phyloP scores from a whole-genome alignment of 1,140 invertebrate species.

The Venustaconcha ellipsiformis region DNA sequence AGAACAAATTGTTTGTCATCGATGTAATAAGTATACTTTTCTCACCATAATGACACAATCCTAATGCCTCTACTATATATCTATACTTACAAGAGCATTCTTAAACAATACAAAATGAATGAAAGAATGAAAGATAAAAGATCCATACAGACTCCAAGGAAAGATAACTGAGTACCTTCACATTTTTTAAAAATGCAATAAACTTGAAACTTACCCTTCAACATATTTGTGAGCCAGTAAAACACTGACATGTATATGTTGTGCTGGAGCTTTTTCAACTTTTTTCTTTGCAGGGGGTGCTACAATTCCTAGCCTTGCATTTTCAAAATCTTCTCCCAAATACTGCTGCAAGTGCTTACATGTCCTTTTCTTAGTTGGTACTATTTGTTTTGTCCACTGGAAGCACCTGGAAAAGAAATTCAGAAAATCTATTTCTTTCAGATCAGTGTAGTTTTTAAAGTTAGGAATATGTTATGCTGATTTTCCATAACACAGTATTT shows the following conservation, averaged over 20 bases:
- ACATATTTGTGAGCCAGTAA: conserved; percentile 61
- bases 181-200: neutral
- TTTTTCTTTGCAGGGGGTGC: conserved; percentile 30
- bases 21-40: neutral
- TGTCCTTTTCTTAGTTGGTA: conserved; percentile 51
- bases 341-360: conserved; percentile 61
- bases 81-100: neutral
- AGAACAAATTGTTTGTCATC: too few relatives aligned
- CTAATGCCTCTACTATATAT: neutral
- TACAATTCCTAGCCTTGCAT: conserved; percentile 31
- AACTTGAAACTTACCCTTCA: conserved; percentile 48
- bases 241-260: conserved; percentile 52
- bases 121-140: neutral
- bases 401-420: neutral
- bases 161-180: neutral
- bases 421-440: neutral
- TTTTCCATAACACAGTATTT: too few relatives aligned
- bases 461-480: too few relatives aligned
- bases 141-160: too few relatives aligned
- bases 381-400: neutral
- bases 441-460: too few relatives aligned
- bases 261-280: conserved; percentile 37
- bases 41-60: neutral
- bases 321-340: conserved; percentile 58
- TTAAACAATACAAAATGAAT: neutral